Evolutionary conservation across 1,140 invertebrate genomes (phyloP).

Genomic region (Acromyrmex echinatior): DNA sequence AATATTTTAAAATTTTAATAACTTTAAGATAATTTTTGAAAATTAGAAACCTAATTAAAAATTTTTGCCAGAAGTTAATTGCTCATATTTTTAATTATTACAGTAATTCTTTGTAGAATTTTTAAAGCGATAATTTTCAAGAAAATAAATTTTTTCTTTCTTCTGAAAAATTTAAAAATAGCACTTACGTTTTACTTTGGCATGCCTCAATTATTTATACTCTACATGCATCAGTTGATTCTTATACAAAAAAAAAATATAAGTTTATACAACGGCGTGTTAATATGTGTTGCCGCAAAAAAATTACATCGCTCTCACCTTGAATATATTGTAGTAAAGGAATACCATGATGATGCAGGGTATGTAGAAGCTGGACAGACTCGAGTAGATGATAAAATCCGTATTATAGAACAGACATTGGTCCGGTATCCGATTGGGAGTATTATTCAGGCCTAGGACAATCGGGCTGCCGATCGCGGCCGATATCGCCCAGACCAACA

Average conservation of each 20-base stretch:
- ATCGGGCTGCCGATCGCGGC: conserved; percentile 98
- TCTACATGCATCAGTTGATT: not conserved
- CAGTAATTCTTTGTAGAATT: too few relatives aligned
- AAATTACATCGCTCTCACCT: conserved; percentile 87
- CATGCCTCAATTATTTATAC: not conserved
- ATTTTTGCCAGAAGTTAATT: too few relatives aligned
- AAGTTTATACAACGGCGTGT: not conserved
- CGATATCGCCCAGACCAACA: conserved; percentile 98
- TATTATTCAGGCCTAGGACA: conserved; percentile 97
- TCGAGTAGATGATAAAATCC: conserved; percentile 99
- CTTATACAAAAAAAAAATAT: not conserved
- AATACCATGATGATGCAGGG: conserved; percentile 99
- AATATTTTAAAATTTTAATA: too few relatives aligned
- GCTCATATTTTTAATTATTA: too few relatives aligned
- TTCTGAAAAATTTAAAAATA: too few relatives aligned
- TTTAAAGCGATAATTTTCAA: too few relatives aligned
- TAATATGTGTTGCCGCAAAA: not conserved
- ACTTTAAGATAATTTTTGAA: too few relatives aligned
- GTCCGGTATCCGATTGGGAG: conserved; percentile 91
- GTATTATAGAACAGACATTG: conserved; percentile 98
- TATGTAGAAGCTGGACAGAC: conserved; percentile 99
- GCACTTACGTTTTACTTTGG: too few relatives aligned
- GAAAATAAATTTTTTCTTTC: too few relatives aligned
- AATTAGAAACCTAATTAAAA: too few relatives aligned
- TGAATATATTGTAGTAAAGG: conserved; percentile 99